Percentiles rank a stretch among this genome's conserved stretches.
phyloP scores from a whole-genome alignment of 2,888 invertebrate genomes.

The Lamproptera curius region DNA sequence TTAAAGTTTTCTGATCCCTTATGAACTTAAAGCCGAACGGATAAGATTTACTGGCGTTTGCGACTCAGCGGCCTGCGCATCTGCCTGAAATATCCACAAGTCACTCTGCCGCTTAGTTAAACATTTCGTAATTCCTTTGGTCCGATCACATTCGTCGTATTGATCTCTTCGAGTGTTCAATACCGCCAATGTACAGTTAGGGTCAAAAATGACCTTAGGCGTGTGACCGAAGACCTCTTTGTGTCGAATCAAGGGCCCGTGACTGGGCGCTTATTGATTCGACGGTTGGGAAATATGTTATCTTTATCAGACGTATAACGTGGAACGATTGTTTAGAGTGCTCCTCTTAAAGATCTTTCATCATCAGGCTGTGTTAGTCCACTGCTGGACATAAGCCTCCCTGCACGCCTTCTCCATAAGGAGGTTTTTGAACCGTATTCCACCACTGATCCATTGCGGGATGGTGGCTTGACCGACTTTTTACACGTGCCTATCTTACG shows the following conservation, averaged over 20 bases:
- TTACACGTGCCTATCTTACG: no score
- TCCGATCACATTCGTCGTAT: conserved; percentile 4
- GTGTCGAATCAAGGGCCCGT: conserved; percentile 1
- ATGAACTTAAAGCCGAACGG: no score
- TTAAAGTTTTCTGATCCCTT: no score
- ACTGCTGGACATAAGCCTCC: no score
- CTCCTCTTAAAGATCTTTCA: not conserved
- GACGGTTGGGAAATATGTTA: conserved; percentile 9
- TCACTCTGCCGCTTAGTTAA: not conserved
- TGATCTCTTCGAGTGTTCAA: conserved; percentile 7
- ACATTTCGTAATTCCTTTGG: conserved; percentile 4
- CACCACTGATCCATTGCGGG: no score
- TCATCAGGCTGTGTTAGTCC: no score
- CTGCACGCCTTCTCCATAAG: no score
- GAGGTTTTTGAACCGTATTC: no score
- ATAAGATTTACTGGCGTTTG: no score
- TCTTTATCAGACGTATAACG: not conserved
- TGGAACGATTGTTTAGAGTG: no score
- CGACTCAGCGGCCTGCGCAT: no score
- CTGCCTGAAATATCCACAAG: not conserved
- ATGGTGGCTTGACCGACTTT: no score
- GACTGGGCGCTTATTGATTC: conserved; percentile 6
- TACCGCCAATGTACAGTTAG: conserved; percentile 20
- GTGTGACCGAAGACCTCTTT: conserved; percentile 9
- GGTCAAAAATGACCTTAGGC: conserved; percentile 23